Evolutionary conservation across 2,888 invertebrate genomes (phyloP).

Genomic region (Ormyrus nitidulus): DNA sequence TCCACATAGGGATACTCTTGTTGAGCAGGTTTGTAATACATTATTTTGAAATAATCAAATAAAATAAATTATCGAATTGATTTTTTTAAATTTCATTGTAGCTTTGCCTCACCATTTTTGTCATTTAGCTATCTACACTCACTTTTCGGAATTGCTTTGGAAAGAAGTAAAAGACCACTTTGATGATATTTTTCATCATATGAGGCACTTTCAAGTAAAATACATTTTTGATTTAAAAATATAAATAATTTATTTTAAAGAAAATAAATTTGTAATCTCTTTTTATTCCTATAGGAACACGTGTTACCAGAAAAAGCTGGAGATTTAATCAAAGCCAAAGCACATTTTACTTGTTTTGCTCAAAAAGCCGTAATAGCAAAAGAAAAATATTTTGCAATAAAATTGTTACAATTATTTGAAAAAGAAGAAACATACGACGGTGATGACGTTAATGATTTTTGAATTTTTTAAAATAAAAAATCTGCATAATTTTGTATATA

Average conservation of each 20-base stretch:
- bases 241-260: not conserved
- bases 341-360: slow-evolving; percentile 63
- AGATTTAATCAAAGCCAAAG: slow-evolving; percentile 68
- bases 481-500: slow-evolving; percentile 39
- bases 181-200: slow-evolving; percentile 66
- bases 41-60: slow-evolving; percentile 30
- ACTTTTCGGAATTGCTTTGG: slow-evolving; percentile 68
- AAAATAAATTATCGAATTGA: not conserved
- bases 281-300: slow-evolving; percentile 69
- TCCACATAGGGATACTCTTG: slow-evolving; percentile 89
- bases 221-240: slow-evolving; percentile 20
- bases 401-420: slow-evolving; percentile 66
- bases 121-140: slow-evolving; percentile 78
- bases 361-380: slow-evolving; percentile 62
- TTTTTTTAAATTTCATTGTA: slow-evolving; percentile 18
- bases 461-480: slow-evolving; percentile 32
- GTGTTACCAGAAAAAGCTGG: slow-evolving; percentile 71
- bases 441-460: slow-evolving; percentile 16
- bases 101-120: slow-evolving; percentile 63
- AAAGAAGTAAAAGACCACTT: slow-evolving; percentile 67
- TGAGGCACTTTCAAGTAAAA: slow-evolving; percentile 70
- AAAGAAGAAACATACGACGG: slow-evolving; percentile 52
- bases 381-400: slow-evolving; percentile 66
- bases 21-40: slow-evolving; percentile 82
- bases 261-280: slow-evolving; percentile 11